Evolutionary conservation across 1,140 invertebrate species (phyloP), one percentile per base, ranked within the genome.

Genomic region (Eufriesea mexicana): DNA sequence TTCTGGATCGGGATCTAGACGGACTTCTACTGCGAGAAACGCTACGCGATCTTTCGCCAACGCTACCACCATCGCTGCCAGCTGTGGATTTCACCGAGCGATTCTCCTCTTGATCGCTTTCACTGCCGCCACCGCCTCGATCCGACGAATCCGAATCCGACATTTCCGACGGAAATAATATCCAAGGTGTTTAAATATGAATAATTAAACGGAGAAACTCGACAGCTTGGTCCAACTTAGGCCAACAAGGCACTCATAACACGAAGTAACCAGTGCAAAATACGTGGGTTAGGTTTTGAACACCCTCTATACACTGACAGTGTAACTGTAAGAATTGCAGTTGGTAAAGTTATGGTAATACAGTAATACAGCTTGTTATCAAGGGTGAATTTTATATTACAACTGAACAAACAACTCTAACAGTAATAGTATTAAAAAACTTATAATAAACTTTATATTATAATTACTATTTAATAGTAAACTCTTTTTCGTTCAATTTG

Each of bases 91-190:
- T 87, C 12, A 79, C 80, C 0, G 84, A 90, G 5, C 67, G 85
- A 61, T 90, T 90, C 2, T 89, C 89, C 45, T 89, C 89, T 28
- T 82, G 83, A 42, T 91, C 90, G 49, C 89, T 90, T 51, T 87
- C 90, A 35, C 90, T 91, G 5, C 76, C 88, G 35, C 87, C 79
- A 23, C 79, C 89, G 23, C 81, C 83, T n/a, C 81, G 88, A 20
- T 88, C 88, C 35, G 35, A 35, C 35, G 35, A 35, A 35, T 92
- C 91, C 0, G 91, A 92, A 73, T 92, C 91, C 2, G 91, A 92
- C 91, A 92, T 92, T 74, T 78, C 42, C 5, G 4, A 9, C 10
- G 2, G 9, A 10, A 57, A 23, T 61, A 47, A 74, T n/a, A 64
- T n/a, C 35, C 18, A 1, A 12, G 14, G 0, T 18, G 7, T 5